Conservation (phyloP, 2,888 invertebrate genomes). For the Orgyia antiqua region DNA sequence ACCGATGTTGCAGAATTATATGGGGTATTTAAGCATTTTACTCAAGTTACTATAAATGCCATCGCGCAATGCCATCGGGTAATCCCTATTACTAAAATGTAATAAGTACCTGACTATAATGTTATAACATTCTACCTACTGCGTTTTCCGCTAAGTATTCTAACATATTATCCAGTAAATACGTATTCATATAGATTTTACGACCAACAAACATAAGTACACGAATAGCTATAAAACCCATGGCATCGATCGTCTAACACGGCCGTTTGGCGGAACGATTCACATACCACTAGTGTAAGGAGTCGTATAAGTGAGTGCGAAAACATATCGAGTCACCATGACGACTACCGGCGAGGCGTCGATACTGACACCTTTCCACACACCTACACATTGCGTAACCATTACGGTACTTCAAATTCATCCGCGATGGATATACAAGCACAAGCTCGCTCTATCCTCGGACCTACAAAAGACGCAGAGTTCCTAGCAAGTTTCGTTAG, state of each 20-base stretch:
- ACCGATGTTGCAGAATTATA: too few relatives aligned
- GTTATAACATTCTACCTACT: too few relatives aligned
- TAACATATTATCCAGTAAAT: too few relatives aligned
- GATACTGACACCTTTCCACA: constrained; percentile 58
- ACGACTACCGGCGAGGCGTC: constrained; percentile 65
- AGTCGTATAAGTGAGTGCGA: constrained; percentile 47
- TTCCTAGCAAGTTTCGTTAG: constrained; percentile 89
- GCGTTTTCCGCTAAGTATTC: too few relatives aligned
- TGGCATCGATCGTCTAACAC: constrained; percentile 9
- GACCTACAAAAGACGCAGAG: constrained; percentile 84
- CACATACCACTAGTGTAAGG: constrained; percentile 35
- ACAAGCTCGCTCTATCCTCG: constrained; percentile 79
- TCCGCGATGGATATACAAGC: constrained; percentile 48
- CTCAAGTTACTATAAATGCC: too few relatives aligned
- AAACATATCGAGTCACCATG: constrained; percentile 65
- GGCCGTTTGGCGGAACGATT: constrained; percentile 16
- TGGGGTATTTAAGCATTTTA: too few relatives aligned
- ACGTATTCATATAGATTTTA: too few relatives aligned
- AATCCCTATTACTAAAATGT: too few relatives aligned
- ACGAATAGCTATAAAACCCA: neutral
- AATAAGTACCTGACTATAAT: too few relatives aligned
- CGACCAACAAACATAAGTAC: too few relatives aligned
- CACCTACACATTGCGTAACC: constrained; percentile 55
- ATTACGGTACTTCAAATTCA: constrained; percentile 2
- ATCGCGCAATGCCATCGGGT: too few relatives aligned